These are phyloP conservation scores for Rhaphigaster nebulosa DNA, from an alignment of 2,888 invertebrate genomes.

Conservation along the genomic window DNA sequence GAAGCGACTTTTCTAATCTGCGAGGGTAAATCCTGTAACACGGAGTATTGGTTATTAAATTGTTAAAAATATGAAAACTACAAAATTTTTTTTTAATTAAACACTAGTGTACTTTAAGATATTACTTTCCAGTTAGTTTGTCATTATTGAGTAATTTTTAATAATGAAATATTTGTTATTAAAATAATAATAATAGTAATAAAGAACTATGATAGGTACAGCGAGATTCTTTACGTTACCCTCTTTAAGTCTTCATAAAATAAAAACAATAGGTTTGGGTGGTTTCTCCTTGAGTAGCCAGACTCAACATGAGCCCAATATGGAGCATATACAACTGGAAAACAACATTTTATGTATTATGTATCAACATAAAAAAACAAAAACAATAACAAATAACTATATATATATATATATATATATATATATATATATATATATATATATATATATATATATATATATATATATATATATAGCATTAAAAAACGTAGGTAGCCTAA, in stretches of 20 bases:
- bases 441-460: too few species aligned
- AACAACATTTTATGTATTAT: neutral
- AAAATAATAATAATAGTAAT: too few species aligned
- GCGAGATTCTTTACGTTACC: conserved; percentile 69
- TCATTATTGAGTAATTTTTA: neutral
- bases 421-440: too few species aligned
- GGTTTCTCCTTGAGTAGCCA: conserved; percentile 77
- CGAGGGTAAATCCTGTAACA: conserved; percentile 56
- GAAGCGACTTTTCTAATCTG: conserved; percentile 74
- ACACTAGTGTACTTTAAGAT: neutral
- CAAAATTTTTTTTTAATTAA: neutral
- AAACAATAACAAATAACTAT: neutral
- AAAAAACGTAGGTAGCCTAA: too few species aligned
- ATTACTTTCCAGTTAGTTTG: neutral
- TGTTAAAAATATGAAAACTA: neutral
- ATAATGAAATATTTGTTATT: too few species aligned
- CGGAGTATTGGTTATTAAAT: neutral
- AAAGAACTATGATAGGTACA: neutral
- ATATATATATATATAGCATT: too few species aligned
- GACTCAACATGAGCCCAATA: conserved; percentile 85
- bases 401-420: too few species aligned
- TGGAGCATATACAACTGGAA: conserved; percentile 69
- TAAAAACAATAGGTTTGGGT: conserved; percentile 80
- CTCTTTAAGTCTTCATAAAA: conserved; percentile 85
- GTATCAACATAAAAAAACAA: neutral